Conservation (phyloP, 2,888 invertebrate genomes). For the Rhogogaster chlorosoma region DNA sequence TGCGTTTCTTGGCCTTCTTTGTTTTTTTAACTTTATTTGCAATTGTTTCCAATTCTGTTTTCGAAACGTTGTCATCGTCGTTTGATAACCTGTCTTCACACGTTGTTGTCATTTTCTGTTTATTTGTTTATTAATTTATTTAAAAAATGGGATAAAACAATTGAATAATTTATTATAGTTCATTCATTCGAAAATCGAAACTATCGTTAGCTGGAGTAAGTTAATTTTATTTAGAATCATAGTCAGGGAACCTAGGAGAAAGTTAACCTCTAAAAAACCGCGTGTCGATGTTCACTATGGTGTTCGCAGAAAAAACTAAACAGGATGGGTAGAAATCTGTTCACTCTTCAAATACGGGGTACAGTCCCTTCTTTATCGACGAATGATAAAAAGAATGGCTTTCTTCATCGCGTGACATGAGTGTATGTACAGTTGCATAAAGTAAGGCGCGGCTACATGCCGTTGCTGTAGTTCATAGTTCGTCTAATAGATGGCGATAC, state of each 20-base stretch:
- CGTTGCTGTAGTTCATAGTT: not conserved
- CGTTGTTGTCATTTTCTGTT: not conserved
- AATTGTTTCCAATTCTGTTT: not conserved
- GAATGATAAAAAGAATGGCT: not conserved
- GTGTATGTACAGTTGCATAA: too few relatives aligned
- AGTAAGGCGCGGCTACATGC: not conserved
- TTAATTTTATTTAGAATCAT: not conserved
- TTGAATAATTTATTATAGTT: not conserved
- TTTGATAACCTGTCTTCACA: not conserved
- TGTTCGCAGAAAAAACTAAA: not conserved
- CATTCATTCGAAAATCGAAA: not conserved
- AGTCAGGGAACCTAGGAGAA: not conserved
- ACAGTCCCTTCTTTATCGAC: not conserved
- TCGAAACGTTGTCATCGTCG: not conserved
- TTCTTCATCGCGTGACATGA: not conserved
- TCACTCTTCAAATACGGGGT: not conserved
- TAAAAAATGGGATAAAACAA: not conserved
- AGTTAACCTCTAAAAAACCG: not conserved
- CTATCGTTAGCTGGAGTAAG: not conserved
- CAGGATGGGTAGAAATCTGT: not conserved
- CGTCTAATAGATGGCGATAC: too few relatives aligned
- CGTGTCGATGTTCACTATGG: not conserved
- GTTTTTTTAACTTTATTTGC: not conserved
- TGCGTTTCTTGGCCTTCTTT: constrained; percentile 6
- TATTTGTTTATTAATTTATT: not conserved